Conservation (phyloP, 1,140 invertebrate genomes). For the Mycetomoellerius zeteki region DNA sequence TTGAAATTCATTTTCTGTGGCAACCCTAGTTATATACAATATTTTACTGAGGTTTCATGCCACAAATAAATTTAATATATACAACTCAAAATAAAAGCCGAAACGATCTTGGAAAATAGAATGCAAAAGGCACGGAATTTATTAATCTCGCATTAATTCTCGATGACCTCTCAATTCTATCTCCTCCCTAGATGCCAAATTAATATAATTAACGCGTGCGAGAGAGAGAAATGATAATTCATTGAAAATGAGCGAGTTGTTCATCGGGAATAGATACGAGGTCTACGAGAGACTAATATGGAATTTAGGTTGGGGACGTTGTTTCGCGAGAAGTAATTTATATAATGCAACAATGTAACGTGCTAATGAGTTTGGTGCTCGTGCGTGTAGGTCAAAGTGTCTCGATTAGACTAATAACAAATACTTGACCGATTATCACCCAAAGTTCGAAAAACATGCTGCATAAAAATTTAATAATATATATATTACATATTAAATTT, state of each 20-base stretch:
- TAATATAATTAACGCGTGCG: conserved; percentile 7
- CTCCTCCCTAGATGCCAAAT: neutral
- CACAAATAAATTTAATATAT: neutral
- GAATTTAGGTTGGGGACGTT: conserved; percentile 38
- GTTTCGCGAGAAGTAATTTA: conserved; percentile 26
- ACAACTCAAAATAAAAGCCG: conserved; percentile 1
- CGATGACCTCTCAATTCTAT: neutral
- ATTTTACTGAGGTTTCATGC: neutral
- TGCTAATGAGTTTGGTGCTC: neutral
- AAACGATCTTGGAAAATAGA: neutral
- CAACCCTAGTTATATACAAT: neutral
- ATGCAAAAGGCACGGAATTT: neutral
- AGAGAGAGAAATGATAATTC: conserved; percentile 6
- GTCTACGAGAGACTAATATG: conserved; percentile 25
- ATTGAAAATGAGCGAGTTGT: neutral
- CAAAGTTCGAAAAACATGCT: neutral
- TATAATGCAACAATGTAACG: neutral
- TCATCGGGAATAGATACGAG: conserved; percentile 18
- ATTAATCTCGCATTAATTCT: conserved; percentile 10
- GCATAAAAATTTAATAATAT: neutral
- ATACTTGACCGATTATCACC: neutral
- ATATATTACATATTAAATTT: neutral
- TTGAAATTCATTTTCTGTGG: too few relatives aligned
- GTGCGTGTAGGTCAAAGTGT: neutral
- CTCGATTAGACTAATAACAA: neutral